Base-by-base conservation (phyloP, 1,140 invertebrate species). In the Heliothis subflexa region DNA sequence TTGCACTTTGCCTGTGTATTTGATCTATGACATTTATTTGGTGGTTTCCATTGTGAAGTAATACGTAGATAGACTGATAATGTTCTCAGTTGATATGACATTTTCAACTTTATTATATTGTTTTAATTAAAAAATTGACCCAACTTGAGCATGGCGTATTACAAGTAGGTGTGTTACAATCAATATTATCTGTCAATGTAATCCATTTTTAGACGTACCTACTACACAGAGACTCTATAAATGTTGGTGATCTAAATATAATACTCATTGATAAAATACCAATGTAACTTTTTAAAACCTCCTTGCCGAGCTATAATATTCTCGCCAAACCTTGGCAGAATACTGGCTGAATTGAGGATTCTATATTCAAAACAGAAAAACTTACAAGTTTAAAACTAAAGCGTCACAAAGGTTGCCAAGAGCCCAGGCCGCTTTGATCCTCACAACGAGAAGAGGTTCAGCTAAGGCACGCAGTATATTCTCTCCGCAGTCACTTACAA, bases 321-420 rank as follows among this genome's bases (percentile, higher is more conserved):
- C 21, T 1, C 25, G 13, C 57, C 25, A 5, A 10, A 14, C 14
- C 25, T 4, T 2, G 1, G 5, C 1, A 14, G 10, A 21, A 61
- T 14, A 61, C 13, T 28, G 12, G 25, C 21, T 61, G 13, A 25
- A 25, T 25, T 25, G 21, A 25, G 21, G 0, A 5, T 61, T 28
- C 25, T 28, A 25, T 14, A 25, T 61, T 33, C 1, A n/a, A 7
- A 25, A 10, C 18, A 16, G 14, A 12, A 18, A 18, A 21, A 47
- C 91, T 90, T 73, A 93, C 89, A 90, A 85, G 64, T 93, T 94
- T 10, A 94, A 80, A 10, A 97, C 95, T 0, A 98, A 90, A 12
- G 97, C 97, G 90, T 98, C 97, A 84, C 96, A 97, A 9, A 98
- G 95, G 89, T 98, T 98, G 0, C 96, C 98, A 47, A 99, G 93